Evolutionary conservation across 2,888 invertebrate species (phyloP), one percentile per base, ranked within the genome.

Genomic region (Euzetes globulus): DNA sequence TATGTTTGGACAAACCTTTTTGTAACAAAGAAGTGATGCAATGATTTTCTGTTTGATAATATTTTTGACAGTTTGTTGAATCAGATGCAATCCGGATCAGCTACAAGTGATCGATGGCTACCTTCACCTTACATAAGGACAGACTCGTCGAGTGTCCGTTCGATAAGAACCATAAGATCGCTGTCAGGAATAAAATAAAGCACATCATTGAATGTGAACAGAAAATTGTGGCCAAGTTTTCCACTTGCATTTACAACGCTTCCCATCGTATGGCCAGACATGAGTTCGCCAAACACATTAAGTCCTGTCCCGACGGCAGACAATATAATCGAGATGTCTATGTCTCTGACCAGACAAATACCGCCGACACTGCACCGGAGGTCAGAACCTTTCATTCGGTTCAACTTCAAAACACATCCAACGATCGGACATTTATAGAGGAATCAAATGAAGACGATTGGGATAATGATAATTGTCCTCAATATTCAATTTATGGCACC

Each of bases 191-290:
- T 68, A n/a, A 41, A 4, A 68, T 68, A 4, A 68, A 68, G 19
- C 68, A 68, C 45, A 45, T 41, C 5, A 68, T 68, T 22, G 68
- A 68, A 41, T 68, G 68, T 45, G 68, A 45, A 15, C 19, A 37
- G 45, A 68, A 68, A 22, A 22, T 45, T 17, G 13, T 11, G 2
- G 2, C 37, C 2, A 68, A 45, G 22, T 45, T 41, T 41, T 68
- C 45, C 13, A 45, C 45, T 22, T 68, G 68, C 37, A 68, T 68
- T 41, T 68, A 68, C 68, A 68, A 68, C 41, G 68, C 41, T 9
- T 68, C 68, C 22, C 68, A 68, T 68, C 68, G 68, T 22, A 45
- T 68, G 41, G 45, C 27, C 33, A 68, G 68, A 45, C 19, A 68
- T 45, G 68, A 68, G 15, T 68, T 68, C 45, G 68, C 68, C 3